A percentile compares a stretch with the other conserved stretches of the same genome.
phyloP scores from a whole-genome alignment of 1,140 invertebrate species.

The Magallana gigas region DNA sequence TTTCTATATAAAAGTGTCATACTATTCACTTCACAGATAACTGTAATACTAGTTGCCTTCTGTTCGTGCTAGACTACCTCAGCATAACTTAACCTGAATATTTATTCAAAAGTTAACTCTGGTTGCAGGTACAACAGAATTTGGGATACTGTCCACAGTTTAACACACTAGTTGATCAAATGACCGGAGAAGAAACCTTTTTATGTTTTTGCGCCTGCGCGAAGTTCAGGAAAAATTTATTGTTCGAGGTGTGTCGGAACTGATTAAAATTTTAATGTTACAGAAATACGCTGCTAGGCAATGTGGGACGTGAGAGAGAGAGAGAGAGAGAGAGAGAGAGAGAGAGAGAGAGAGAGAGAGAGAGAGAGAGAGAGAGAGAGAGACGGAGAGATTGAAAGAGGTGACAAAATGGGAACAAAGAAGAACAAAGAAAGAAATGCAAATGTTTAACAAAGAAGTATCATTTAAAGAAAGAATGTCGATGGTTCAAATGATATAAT shows the following conservation, averaged over 20 bases:
- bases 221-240: conserved; percentile 80
- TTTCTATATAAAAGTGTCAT: no score
- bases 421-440: no score
- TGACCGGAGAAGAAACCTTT: conserved; percentile 85
- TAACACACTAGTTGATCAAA: conserved; percentile 81
- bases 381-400: no score
- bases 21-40: conserved; percentile 59
- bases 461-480: no score
- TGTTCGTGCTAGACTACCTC: conserved; percentile 78
- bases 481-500: no score
- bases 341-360: no score
- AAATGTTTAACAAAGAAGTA: no score
- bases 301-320: conserved; percentile 59
- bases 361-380: no score
- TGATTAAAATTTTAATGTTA: conserved; percentile 72
- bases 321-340: no score
- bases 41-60: conserved; percentile 64
- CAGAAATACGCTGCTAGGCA: conserved; percentile 71
- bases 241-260: conserved; percentile 75
- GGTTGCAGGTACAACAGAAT: conserved; percentile 71
- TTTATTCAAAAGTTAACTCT: no score
- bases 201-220: conserved; percentile 86
- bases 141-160: conserved; percentile 81
- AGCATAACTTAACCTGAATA: conserved; percentile 79
- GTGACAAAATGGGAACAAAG: no score